Conservation (phyloP, 2,797 vertebrate species). For the Chrysocyon brachyurus region DNA sequence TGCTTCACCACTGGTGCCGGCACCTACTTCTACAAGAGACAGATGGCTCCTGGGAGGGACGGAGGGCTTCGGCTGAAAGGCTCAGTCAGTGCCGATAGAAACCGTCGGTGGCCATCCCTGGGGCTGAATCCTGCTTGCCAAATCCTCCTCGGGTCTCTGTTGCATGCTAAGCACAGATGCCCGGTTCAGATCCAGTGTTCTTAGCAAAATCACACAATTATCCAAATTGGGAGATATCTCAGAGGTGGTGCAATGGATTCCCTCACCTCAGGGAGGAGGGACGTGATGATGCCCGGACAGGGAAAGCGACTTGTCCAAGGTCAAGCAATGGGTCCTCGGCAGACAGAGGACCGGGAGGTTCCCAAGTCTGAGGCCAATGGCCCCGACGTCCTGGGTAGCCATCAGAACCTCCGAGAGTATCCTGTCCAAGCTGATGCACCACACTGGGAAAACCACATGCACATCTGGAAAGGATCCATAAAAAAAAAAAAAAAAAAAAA, state of each 20-base stretch:
- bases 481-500: neutral
- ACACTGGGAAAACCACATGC: neutral
- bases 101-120: neutral
- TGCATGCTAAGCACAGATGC: neutral
- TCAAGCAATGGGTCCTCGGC: neutral
- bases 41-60: neutral
- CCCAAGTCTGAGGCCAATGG: neutral
- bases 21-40: neutral
- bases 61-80: neutral
- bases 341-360: neutral
- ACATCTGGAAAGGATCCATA: slow-evolving; percentile 38
- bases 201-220: neutral
- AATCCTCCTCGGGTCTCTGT: neutral
- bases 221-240: slow-evolving; percentile 15
- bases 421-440: neutral
- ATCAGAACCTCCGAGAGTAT: neutral
- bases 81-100: neutral
- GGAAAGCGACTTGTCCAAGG: neutral
- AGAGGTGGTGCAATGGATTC: neutral
- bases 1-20: neutral
- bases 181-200: neutral
- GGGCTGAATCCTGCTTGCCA: neutral
- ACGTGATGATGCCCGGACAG: neutral
- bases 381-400: neutral
- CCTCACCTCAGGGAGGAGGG: neutral